Base-by-base conservation (phyloP, 2,113 vertebrate species). In the Otis tarda region DNA sequence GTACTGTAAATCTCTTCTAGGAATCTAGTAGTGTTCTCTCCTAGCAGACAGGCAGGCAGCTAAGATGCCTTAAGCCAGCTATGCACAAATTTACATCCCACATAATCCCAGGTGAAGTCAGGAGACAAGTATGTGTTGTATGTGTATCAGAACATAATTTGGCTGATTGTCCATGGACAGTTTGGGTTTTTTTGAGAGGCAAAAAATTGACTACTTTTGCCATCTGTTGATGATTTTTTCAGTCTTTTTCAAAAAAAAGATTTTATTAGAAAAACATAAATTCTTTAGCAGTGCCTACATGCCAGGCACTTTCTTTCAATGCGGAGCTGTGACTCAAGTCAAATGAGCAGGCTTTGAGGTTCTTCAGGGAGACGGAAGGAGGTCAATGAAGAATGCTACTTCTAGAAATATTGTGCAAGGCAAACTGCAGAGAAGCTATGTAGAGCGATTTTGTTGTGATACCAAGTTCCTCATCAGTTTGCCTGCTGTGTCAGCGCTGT, bases 381-480 rank as follows among this genome's bases (percentile, higher is more conserved):
- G 53, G 19, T 67, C 33, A 67, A 31, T 6, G 15, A 15, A 73
- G 53, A 78, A 69, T n/a, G 41, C 30, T 65, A 23, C 41, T 91
- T 91, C 68, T 63, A 52, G 81, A 94, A 92, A 90, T 89, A 41
- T 2, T 49, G n/a, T 61, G 27, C 53, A 82, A 90, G 53, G 70
- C 49, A 83, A 50, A 86, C 89, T 57, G 53, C 82, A 80, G 69
- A 74, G 83, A 73, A 83, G 39, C 87, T 95, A 27, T 10, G 2
- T 52, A 61, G 64, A 25, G 63, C 80, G 19, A 9, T 71, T 92
- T 53, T 67, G 23, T 76, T 64, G 67, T 80, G 60, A 47, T 20
- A 50, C 25, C 15, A 55, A 91, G 89, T 94, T 95, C 92, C 94
- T 64, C 85, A 68, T 83, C 56, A 37, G 37, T 71, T 77, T 93